A percentile compares a stretch with the other conserved stretches of the same genome.
These are phyloP conservation scores for Hoplias malabaricus DNA, from an alignment of 2,113 vertebrate species.

Conservation along the genomic window DNA sequence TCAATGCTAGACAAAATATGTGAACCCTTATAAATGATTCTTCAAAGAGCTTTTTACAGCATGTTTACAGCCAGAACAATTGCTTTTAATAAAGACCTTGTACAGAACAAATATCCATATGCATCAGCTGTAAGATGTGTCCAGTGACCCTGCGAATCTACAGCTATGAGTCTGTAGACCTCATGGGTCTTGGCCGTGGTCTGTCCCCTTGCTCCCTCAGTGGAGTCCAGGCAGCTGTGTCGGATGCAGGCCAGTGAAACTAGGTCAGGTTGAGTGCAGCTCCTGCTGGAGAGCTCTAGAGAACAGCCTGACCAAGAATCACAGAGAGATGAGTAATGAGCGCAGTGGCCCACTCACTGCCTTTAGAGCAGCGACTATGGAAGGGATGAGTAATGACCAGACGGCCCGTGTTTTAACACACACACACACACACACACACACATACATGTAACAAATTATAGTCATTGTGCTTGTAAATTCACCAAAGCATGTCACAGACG, in stretches of 20 bases:
- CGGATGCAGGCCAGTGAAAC: slow-evolving; percentile 31
- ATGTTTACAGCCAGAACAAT: too few relatives aligned
- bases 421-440: background rate
- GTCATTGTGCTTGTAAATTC: too few relatives aligned
- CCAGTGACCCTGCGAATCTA: background rate
- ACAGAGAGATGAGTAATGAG: slow-evolving; percentile 25
- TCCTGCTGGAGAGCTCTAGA: slow-evolving; percentile 6
- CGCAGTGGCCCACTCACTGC: slow-evolving; percentile 26
- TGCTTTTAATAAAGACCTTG: too few relatives aligned
- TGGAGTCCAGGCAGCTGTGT: slow-evolving; percentile 15
- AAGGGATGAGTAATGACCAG: slow-evolving; percentile 1
- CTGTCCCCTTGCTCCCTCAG: background rate
- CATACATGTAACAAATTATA: background rate
- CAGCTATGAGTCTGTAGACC: background rate
- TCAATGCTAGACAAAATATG: too few relatives aligned
- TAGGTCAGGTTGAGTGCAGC: slow-evolving; percentile 49
- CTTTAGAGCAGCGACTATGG: slow-evolving; percentile 7
- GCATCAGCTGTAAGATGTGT: background rate
- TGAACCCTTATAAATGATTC: too few relatives aligned
- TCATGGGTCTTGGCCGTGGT: background rate
- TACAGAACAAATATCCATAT: too few relatives aligned
- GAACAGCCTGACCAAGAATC: slow-evolving; percentile 23
- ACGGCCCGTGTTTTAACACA: background rate
- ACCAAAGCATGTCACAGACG: too few relatives aligned
- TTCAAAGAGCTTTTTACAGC: too few relatives aligned